These are phyloP conservation scores for Proctacanthus coquilletti DNA, from an alignment of 1,140 invertebrate genomes.

Conservation along the genomic window DNA sequence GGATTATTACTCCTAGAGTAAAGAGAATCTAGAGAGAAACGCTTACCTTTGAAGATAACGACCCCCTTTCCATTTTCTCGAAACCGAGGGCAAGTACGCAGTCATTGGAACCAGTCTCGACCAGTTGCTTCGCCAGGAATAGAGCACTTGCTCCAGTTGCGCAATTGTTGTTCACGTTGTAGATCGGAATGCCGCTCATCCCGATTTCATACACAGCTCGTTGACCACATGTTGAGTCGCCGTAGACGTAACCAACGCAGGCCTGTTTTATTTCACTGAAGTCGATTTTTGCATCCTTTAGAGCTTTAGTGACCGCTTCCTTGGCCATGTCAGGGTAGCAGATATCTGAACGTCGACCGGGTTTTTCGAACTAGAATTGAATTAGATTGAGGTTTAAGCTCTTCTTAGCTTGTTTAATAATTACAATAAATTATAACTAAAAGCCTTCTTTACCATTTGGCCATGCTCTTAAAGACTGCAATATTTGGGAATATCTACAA, in stretches of 20 bases:
- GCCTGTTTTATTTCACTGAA: conserved; percentile 77
- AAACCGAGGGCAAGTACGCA: conserved; percentile 90
- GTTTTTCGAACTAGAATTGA: conserved; percentile 47
- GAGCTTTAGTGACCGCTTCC: conserved; percentile 79
- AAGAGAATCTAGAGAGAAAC: too few species aligned
- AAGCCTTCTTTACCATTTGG: neutral
- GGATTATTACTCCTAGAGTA: too few species aligned
- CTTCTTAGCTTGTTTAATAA: neutral
- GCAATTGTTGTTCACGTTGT: conserved; percentile 98
- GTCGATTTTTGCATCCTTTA: conserved; percentile 70
- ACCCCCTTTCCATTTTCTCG: conserved; percentile 95
- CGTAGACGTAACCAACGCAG: conserved; percentile 88
- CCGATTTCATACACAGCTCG: conserved; percentile 87
- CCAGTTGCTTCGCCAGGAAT: conserved; percentile 75
- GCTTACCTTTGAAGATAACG: conserved; percentile 55
- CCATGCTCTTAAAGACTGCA: neutral
- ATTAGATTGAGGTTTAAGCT: conserved; percentile 1
- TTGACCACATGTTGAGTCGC: conserved; percentile 93
- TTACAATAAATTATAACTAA: neutral
- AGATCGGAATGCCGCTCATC: conserved; percentile 92
- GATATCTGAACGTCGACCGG: conserved; percentile 56
- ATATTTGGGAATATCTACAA: too few species aligned
- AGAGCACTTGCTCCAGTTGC: conserved; percentile 90
- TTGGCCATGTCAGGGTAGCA: conserved; percentile 93
- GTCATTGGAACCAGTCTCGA: conserved; percentile 69